Evolutionary conservation across 2,113 vertebrate genomes (phyloP).

Genomic region (Crotalus horridus): DNA sequence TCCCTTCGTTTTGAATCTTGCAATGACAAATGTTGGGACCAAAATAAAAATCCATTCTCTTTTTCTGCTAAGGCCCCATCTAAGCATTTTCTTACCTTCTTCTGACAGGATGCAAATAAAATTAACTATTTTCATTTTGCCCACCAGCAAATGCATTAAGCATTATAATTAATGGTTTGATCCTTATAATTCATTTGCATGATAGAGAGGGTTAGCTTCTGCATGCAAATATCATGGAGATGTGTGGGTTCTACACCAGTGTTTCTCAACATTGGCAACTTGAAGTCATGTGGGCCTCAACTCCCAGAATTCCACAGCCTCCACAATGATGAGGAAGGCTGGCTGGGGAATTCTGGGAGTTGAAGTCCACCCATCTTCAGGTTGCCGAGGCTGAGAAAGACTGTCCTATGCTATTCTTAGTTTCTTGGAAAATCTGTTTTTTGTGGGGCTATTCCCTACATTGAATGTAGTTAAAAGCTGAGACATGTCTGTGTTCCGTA

Average conservation of each 20-base stretch:
- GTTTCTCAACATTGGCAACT: not conserved
- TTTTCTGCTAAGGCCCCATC: not conserved
- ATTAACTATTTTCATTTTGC: constrained; percentile 1
- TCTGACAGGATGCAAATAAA: not conserved
- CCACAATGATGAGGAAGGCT: not conserved
- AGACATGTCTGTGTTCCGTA: not conserved
- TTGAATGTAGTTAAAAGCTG: not conserved
- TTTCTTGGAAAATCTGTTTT: not conserved
- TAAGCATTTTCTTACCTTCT: not conserved
- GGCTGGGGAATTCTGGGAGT: not conserved
- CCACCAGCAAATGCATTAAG: constrained; percentile 8
- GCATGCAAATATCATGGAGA: too few relatives aligned
- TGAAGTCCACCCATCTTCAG: not conserved
- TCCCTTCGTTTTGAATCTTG: not conserved
- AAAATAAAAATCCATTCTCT: not conserved
- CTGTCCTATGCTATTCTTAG: not conserved
- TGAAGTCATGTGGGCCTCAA: not conserved
- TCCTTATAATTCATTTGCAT: not conserved
- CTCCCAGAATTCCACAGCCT: not conserved
- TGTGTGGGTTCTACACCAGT: too few relatives aligned
- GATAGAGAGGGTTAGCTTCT: not conserved
- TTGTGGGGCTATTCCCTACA: not conserved
- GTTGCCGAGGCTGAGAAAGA: not conserved
- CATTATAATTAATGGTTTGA: not conserved
- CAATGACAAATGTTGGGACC: not conserved